phyloP scores from a whole-genome alignment of 2,888 invertebrate species.

The Tachystola acroxantha region DNA sequence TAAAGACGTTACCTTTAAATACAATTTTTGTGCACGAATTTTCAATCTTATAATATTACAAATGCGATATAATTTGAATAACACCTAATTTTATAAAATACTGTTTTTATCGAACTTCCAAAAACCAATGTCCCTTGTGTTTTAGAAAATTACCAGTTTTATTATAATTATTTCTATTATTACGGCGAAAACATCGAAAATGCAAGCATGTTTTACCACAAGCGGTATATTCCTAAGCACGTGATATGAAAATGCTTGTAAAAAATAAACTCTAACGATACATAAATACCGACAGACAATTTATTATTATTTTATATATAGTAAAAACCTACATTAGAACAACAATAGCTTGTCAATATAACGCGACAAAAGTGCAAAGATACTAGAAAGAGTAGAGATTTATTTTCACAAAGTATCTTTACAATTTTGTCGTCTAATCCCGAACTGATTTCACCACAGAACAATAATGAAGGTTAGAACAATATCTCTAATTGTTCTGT shows the following conservation, averaged over 20 bases:
- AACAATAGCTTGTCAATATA: slow-evolving; percentile 41
- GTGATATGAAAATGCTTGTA: slow-evolving; percentile 55
- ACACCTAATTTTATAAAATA: slow-evolving; percentile 47
- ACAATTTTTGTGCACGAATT: slow-evolving; percentile 61
- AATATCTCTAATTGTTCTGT: no score
- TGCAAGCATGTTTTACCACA: slow-evolving; percentile 39
- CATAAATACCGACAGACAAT: slow-evolving; percentile 22
- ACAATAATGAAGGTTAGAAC: no score
- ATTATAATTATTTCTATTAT: no score
- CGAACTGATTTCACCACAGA: no score
- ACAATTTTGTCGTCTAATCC: slow-evolving; percentile 7
- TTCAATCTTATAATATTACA: slow-evolving; percentile 45
- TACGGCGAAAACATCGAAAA: slow-evolving; percentile 16
- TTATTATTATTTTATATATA: slow-evolving; percentile 16
- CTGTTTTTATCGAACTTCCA: slow-evolving; percentile 34
- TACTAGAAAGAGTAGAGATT: slow-evolving; percentile 5
- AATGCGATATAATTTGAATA: slow-evolving; percentile 45
- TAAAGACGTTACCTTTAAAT: slow-evolving; percentile 51
- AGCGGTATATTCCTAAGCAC: slow-evolving; percentile 43
- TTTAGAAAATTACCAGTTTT: background rate
- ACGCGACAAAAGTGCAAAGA: slow-evolving; percentile 13
- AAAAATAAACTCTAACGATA: slow-evolving; percentile 33
- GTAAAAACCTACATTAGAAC: slow-evolving; percentile 43
- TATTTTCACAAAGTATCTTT: slow-evolving; percentile 12
- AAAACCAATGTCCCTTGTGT: background rate